Evolutionary conservation across 2,888 invertebrate genomes (phyloP), one percentile per base, ranked within the genome.

Genomic region (Ypsolopha sequella): DNA sequence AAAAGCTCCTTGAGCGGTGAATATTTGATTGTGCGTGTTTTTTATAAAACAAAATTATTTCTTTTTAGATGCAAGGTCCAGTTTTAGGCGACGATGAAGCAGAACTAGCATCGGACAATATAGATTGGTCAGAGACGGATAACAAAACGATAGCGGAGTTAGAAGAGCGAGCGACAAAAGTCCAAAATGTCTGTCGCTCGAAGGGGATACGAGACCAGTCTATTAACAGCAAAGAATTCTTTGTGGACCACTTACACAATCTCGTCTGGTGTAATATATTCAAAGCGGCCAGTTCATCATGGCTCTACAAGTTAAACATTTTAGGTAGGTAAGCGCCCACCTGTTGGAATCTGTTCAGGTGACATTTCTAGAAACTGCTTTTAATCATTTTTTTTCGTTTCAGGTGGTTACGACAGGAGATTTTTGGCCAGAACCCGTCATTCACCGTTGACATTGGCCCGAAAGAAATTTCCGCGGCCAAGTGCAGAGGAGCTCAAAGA

Each of bases 271-370:
- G 92, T 66, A 92, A 92, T 67, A 89, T 92, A 58, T 92, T 92
- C 66, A 92, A 92, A 80, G 92, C 92, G 38, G 92, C 92, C 33
- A 93, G 93, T 61, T 92, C 93, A n/a, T 92, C 91, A 7, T 93
- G 93, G 93, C 88, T 93, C 80, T 92, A 93, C 72, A 92, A 92
- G 74, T 92, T 93, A 66, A 92, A 93, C 74, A 88, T 92, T 63
- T 85, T 93, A 54, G 92, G 92, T 80, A 68, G 59, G 60, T n/a
- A 81, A 81, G 69, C 76, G 54, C 11, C 41, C 41, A 14, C n/a
- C 10, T 11, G 14, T 36, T 10, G 10, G 34, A 7, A 49, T 49
- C 10, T 48, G 35, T 43, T 53, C 48, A 50, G 52, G 41, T 45
- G 39, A 49, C 10, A 47, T 52, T 48, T 24, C 10, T 6, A 24